Base-by-base conservation (phyloP, 2,888 invertebrate genomes). In the Ochropleura leucogaster region DNA sequence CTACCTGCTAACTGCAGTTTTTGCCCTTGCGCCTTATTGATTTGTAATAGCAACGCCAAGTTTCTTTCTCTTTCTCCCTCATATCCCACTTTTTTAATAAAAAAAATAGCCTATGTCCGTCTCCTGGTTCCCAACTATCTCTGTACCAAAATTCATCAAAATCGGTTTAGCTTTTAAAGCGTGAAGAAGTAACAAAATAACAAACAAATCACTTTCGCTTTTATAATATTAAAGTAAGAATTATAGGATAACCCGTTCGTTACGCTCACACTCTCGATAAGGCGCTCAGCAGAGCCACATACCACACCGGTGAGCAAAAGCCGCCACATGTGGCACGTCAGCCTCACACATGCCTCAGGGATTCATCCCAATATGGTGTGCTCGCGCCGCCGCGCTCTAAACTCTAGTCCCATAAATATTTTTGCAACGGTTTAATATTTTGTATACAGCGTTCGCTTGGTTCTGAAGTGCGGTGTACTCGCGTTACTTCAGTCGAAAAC, bases 401-500 rank as follows among this genome's bases (percentile, higher is more conserved):
- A 68, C 49, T 40, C 46, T n/a, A 60, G 60, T 60, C 49, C 12
- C 7, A 69, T 72, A 59, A 77, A 83, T 80, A 85, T 80, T 83
- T 74, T 83, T 77, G 68, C 84, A 85, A 75, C 73, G 74, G 77
- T 69, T 83, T 47, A 63, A 67, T 85, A 75, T 79, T 64, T 79
- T 40, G 72, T 66, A 68, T 70, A 70, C 69, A 63, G 8, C 55
- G 20, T 42, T 53, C 53, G 73, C 68, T 65, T 74, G 53, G 64
- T 76, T 82, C 70, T 65, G 73, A 67, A 69, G 46, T 42, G 20
- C 18, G 53, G 53, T 47, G 55, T 47, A 30, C 49, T 46, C 40
- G 9, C 18, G 44, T 40, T 70, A 20, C 49, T 78, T 46, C 16
- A 40, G 51, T 47, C 77, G 53, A 65, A 65, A 73, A 82, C 59